Percentiles rank a stretch among this genome's conserved stretches.
Evolutionary conservation across 2,888 invertebrate species (phyloP).

Genomic region (Orthosia incerta): DNA sequence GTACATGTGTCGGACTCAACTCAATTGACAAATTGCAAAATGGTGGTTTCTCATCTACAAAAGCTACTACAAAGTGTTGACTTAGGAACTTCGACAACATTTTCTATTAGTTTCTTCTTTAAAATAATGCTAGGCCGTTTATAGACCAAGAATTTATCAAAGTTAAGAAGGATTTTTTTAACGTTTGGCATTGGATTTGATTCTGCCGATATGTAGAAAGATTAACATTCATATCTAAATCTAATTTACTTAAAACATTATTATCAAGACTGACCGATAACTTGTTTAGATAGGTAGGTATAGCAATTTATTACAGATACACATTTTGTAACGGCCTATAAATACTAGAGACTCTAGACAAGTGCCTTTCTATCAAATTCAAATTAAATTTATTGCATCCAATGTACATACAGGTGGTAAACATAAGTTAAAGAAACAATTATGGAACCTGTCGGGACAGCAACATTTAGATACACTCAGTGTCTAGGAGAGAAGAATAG

Average conservation of each 20-base stretch:
- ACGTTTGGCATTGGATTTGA: conserved; percentile 1
- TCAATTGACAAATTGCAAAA: conserved; percentile 2
- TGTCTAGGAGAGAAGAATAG: too few species aligned
- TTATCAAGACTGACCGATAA: neutral
- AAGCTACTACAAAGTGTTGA: neutral
- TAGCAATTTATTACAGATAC: neutral
- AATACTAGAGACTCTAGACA: too few species aligned
- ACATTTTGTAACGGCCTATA: neutral
- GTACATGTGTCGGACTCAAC: conserved; percentile 34
- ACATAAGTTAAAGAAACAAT: too few species aligned
- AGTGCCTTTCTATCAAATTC: too few species aligned
- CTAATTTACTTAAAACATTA: neutral
- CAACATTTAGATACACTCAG: too few species aligned
- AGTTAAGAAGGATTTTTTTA: neutral
- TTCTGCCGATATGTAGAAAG: conserved; percentile 10
- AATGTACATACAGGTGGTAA: too few species aligned
- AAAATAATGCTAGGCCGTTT: conserved; percentile 15
- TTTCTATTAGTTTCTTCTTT: neutral
- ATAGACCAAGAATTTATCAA: conserved; percentile 2
- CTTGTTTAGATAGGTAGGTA: neutral
- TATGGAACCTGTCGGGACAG: too few species aligned
- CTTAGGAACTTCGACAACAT: neutral
- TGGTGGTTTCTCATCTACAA: neutral
- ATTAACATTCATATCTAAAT: neutral
- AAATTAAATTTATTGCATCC: too few species aligned